Percentiles rank a stretch among this genome's conserved stretches.
Conservation (phyloP, 2,113 vertebrate genomes). For the Rynchops niger region DNA sequence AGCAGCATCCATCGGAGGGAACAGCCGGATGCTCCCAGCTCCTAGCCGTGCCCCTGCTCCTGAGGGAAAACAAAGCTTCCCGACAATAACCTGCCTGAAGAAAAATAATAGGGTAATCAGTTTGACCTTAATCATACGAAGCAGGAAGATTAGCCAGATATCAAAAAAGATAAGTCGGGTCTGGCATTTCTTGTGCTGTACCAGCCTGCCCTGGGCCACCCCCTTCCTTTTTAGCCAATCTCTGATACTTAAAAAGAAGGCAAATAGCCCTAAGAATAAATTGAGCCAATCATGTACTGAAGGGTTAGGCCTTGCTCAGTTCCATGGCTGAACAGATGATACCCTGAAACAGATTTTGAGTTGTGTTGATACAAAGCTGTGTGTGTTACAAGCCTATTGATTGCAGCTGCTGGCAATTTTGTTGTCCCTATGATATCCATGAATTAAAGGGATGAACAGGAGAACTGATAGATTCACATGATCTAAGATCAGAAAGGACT, state of each 20-base stretch:
- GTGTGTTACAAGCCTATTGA: not conserved
- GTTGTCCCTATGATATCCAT: not conserved
- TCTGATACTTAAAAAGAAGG: too few species aligned
- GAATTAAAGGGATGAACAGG: not conserved
- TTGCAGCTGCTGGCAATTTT: not conserved
- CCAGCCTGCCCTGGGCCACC: not conserved
- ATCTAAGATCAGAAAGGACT: not conserved
- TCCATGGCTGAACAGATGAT: not conserved
- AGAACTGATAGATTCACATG: not conserved
- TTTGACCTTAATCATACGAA: not conserved
- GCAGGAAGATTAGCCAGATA: not conserved
- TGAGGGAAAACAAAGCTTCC: not conserved
- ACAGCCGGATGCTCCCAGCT: not conserved
- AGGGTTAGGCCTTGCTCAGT: not conserved
- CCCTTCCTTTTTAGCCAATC: not conserved
- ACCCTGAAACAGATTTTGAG: not conserved
- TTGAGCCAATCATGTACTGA: too few species aligned
- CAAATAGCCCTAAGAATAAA: not conserved
- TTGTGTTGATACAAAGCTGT: not conserved
- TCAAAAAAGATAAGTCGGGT: not conserved
- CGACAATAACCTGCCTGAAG: not conserved
- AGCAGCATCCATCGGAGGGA: accelerated
- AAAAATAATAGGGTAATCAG: not conserved
- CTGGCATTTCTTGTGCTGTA: not conserved
- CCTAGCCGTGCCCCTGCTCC: not conserved